Evolutionary conservation across 1,140 invertebrate species (phyloP), one percentile per base, ranked within the genome.

Genomic region (Aethina tumida): DNA sequence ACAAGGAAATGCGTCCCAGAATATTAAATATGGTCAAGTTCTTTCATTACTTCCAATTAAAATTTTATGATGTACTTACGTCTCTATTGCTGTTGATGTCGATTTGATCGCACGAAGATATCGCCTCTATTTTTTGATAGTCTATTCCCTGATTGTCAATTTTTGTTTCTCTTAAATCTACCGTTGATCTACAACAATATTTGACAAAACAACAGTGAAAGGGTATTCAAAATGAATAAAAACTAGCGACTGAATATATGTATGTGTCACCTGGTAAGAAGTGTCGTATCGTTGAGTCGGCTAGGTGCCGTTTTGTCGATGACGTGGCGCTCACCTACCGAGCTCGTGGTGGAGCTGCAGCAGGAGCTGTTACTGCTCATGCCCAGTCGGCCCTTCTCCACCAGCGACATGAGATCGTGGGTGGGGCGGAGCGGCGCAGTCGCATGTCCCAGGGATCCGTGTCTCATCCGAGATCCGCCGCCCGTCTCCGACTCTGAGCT

Each of bases 401-500:
- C 68, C 39, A 73, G 50, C 5, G 71, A 74, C 35, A 74, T 71
- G n/a, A 71, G 59, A 51, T 74, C 70, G 14, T 62, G 58, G 5
- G 43, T 56, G 50, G 41, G 42, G 15, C 50, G 38, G n/a, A 51
- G 47, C 10, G 33, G 43, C 6, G 45, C 43, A 25, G 8, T 44
- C 35, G 34, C 28, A 35, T 9, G 43, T 16, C 12, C 38, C 21
- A 21, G 28, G n/a, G 30, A 20, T 62, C 35, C 56, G 71, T 31
- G 71, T 39, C 9, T 35, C 32, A n/a, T 12, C 25, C 33, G 35
- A 67, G 46, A 78, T n/a, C n/a, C n/a, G 59, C 39, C 76, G 59
- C 33, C 77, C 68, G 45, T 74, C 59, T 84, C 81, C 49, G 83
- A 80, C 53, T 85, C 81, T 17, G 79, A 81, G 62, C 58, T 60